Evolutionary conservation across 2,888 invertebrate genomes (phyloP).

Genomic region (Neelides folsomi): DNA sequence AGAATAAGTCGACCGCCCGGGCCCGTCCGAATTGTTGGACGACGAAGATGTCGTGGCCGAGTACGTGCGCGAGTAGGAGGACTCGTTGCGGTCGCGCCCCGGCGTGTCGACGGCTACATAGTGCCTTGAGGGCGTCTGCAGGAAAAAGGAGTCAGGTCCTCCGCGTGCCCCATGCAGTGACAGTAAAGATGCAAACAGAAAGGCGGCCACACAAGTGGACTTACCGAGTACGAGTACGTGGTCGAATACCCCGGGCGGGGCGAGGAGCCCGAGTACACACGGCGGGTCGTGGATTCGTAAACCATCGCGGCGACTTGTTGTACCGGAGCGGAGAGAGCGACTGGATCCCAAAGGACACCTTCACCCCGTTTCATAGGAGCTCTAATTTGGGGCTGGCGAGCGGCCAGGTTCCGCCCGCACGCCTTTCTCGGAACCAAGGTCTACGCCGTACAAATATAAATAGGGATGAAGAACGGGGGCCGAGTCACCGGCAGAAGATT

Average conservation of each 20-base stretch:
- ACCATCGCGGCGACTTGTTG: slow-evolving; percentile 14
- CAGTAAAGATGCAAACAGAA: not conserved
- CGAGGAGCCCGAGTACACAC: slow-evolving; percentile 22
- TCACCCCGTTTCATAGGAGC: too few species aligned
- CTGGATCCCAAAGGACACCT: too few species aligned
- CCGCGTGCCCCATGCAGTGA: not conserved
- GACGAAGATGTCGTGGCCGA: slow-evolving; percentile 13
- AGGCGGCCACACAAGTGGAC: slow-evolving; percentile 3
- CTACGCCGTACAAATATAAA: too few species aligned
- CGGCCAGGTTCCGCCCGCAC: too few species aligned
- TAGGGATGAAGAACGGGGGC: too few species aligned
- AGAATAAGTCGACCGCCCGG: slow-evolving; percentile 10
- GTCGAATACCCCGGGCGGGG: slow-evolving; percentile 21
- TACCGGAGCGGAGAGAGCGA: too few species aligned
- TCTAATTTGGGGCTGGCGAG: too few species aligned
- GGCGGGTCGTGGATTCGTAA: slow-evolving; percentile 22
- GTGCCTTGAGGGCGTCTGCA: slow-evolving; percentile 25
- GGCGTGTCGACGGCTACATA: slow-evolving; percentile 22
- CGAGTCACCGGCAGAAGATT: too few species aligned
- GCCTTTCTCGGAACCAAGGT: too few species aligned
- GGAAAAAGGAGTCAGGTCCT: not conserved
- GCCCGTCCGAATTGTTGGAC: slow-evolving; percentile 10
- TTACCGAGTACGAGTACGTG: slow-evolving; percentile 30
- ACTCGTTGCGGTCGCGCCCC: slow-evolving; percentile 1
- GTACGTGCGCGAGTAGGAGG: slow-evolving; percentile 12